Evolutionary conservation across 2,113 vertebrate genomes (phyloP).

Genomic region (Tympanuchus pallidicinctus): DNA sequence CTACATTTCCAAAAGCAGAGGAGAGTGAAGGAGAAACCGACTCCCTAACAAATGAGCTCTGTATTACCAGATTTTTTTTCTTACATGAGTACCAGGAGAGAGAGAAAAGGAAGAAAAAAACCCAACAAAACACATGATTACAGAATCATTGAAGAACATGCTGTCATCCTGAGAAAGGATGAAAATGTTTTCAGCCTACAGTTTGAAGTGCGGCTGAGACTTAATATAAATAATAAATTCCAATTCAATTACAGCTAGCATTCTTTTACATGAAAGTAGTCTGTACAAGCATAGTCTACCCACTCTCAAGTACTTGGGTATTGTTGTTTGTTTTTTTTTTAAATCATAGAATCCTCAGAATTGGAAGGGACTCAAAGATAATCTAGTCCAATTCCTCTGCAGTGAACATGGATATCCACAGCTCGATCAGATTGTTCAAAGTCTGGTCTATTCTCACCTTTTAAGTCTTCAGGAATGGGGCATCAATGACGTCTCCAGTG

Average conservation of each 20-base stretch:
- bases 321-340: too few relatives aligned
- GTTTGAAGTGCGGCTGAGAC: not conserved
- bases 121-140: not conserved
- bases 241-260: not conserved
- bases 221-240: not conserved
- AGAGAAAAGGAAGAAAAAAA: too few relatives aligned
- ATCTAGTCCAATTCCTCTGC: too few relatives aligned
- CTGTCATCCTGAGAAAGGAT: not conserved
- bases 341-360: too few relatives aligned
- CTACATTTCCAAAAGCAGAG: not conserved
- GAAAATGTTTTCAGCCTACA: not conserved
- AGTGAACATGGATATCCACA: too few relatives aligned
- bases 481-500: too few relatives aligned
- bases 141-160: not conserved
- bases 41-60: not conserved
- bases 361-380: too few relatives aligned
- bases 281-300: not conserved
- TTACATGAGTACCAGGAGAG: not conserved
- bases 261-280: not conserved
- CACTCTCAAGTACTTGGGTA: not conserved
- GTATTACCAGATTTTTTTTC: not conserved
- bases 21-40: not conserved
- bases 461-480: too few relatives aligned
- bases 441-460: too few relatives aligned
- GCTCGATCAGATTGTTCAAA: too few relatives aligned